Evolutionary conservation across 2,113 vertebrate species (phyloP), one percentile per base, ranked within the genome.

Genomic region (Xiphophorus couchianus): DNA sequence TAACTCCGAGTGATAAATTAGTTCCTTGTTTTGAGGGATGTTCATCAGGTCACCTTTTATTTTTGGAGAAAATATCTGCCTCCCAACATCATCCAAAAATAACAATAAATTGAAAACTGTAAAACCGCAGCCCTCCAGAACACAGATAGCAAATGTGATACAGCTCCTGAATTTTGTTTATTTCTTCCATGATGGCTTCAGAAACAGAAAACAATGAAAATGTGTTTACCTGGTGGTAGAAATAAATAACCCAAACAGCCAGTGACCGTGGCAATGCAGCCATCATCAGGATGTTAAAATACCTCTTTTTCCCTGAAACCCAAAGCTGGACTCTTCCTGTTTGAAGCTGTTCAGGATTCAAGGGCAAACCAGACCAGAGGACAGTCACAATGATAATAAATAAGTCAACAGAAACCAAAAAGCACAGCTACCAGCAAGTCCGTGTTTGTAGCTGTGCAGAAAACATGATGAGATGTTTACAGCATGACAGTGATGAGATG

Each of bases 261-360:
- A 71, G 78, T 82, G 82, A 76, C 73, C 69, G 77, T 78, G 62
- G 81, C 25, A 51, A 84, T 71, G 78, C 31, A 68, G 37, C 71
- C 69, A 77, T 74, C 73, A 74, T 69, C 74, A 74, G 81, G 48
- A 60, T 87, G 65, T 71, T 68, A 72, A 86, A 76, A 69, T 72
- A 75, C 86, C 77, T 84, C 72, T 72, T 61, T 51, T 79, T 86
- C 84, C 75, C 85, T 84, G 86, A 66, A 82, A 72, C 66, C 79
- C 75, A 65, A 82, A 81, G 66, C 78, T 69, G 61, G 35, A 82
- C 60, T 78, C 75, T 54, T 83, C 67, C 74, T 25, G 64, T 74
- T 76, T 73, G 76, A 12, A 30, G n/a, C 79, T 70, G 68, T 39
- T 76, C 39, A 67, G 12, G 77, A 86, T 35, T 75, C 82, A 90